These are phyloP conservation scores for Pteronura brasiliensis DNA, from an alignment of 2,113 vertebrate species.

Conservation along the genomic window DNA sequence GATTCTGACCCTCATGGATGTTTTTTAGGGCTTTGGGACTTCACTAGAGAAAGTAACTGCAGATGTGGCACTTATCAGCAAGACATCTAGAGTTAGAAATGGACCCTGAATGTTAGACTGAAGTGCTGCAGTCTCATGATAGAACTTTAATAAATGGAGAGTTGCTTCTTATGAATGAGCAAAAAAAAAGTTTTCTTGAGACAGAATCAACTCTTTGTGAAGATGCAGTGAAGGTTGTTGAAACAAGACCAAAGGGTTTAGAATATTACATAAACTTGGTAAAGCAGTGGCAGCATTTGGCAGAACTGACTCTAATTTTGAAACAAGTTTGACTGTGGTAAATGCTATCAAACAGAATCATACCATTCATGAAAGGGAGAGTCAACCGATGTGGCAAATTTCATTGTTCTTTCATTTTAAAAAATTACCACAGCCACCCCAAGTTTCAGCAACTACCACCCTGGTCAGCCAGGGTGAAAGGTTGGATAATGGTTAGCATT, in stretches of 20 bases:
- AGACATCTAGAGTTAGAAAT: neutral
- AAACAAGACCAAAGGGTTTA: neutral
- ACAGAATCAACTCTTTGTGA: neutral
- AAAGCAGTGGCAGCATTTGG: too few relatives aligned
- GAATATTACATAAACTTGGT: neutral
- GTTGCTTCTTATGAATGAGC: neutral
- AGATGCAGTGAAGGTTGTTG: neutral
- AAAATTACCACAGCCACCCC: too few relatives aligned
- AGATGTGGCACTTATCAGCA: neutral
- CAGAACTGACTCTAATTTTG: too few relatives aligned
- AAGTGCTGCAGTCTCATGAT: too few relatives aligned
- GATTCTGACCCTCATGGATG: neutral
- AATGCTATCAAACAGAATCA: too few relatives aligned
- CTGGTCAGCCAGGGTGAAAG: too few relatives aligned
- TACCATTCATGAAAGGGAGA: too few relatives aligned
- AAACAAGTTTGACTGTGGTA: too few relatives aligned
- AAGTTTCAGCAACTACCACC: too few relatives aligned
- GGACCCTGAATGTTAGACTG: neutral
- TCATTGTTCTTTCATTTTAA: too few relatives aligned
- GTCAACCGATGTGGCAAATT: too few relatives aligned
- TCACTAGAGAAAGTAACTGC: neutral
- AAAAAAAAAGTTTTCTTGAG: neutral
- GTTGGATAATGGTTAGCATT: too few relatives aligned
- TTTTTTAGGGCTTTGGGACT: neutral
- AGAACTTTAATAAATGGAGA: neutral